Evolutionary conservation across 2,888 invertebrate genomes (phyloP), one percentile per base, ranked within the genome.

Genomic region (Torymus aiolomorphi): DNA sequence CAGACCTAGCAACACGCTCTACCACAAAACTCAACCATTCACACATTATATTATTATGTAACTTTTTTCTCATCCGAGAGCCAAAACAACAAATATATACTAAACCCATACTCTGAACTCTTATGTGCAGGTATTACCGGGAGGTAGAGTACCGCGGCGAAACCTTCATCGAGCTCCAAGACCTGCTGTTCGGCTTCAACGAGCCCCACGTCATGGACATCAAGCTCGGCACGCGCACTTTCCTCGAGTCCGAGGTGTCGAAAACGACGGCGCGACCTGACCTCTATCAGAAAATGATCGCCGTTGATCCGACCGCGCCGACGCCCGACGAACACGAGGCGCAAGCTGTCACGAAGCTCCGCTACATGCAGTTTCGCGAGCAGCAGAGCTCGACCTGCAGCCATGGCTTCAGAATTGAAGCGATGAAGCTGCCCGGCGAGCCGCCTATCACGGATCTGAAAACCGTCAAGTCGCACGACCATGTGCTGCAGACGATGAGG

Each of bases 141-240:
- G 95, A 97, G 88, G 94, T 95, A 63, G 94, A 95, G 84, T 95
- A 95, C 89, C 93, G 93, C 79, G 95, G 94, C 56, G 95, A 96
- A 87, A 93, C 93, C 83, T 99, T 97, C 91, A 97, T 99, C 87
- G 98, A 98, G 91, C 94, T 99, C 82, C 97, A 98, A 91, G 98
- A 99, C 91, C 92, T 99, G 20, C 92, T 98, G 31, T 95, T 96
- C 86, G 96, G 96, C 78, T 98, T 98, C 91, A 92, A 93, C 87
- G 96, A 98, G 91, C 98, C 98, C 0, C 95, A 96, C 88, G 97
- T 99, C 0, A 98, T 99, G 95, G 99, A 99, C 90, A 95, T 99
- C 81, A 99, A 99, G 92, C 96, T 99, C 94, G 99, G 99, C 62
- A 96, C 96, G 2, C 93, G 98, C 87, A 99, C 98, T 20, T 99